Evolutionary conservation across 2,797 vertebrate genomes (phyloP).

Genomic region (Sebastes miniatus): DNA sequence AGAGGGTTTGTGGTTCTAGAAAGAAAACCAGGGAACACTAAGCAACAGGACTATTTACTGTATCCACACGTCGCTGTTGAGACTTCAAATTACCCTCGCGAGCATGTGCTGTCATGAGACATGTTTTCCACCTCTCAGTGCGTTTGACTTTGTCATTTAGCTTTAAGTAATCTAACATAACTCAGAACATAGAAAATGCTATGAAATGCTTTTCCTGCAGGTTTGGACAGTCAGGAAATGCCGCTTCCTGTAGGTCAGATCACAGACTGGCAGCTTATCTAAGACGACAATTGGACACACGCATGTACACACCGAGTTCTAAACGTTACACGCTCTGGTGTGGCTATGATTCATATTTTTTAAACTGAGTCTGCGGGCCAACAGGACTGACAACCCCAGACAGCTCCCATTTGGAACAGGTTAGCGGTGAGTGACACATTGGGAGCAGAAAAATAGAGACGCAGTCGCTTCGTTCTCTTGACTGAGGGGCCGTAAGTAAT

Average conservation of each 20-base stretch:
- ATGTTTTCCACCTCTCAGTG: slow-evolving; percentile 15
- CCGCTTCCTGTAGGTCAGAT: slow-evolving; percentile 61
- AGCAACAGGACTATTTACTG: slow-evolving; percentile 34
- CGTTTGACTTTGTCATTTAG: slow-evolving; percentile 20
- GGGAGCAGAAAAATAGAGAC: slow-evolving; percentile 45
- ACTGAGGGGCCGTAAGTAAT: slow-evolving; percentile 20
- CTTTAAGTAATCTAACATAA: not conserved
- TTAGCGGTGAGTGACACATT: slow-evolving; percentile 47
- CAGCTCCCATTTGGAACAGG: slow-evolving; percentile 43
- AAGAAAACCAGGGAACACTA: slow-evolving; percentile 35
- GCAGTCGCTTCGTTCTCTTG: slow-evolving; percentile 7
- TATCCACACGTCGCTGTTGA: slow-evolving; percentile 13
- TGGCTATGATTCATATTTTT: slow-evolving; percentile 52
- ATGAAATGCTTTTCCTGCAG: not conserved
- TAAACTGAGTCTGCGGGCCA: slow-evolving; percentile 11
- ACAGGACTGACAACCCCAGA: slow-evolving; percentile 19
- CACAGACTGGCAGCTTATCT: slow-evolving; percentile 31
- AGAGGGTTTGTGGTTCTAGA: slow-evolving; percentile 42
- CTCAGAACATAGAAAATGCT: not conserved
- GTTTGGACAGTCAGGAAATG: slow-evolving; percentile 52
- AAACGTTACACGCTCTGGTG: slow-evolving; percentile 3
- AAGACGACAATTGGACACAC: slow-evolving; percentile 27
- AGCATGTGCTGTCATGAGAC: slow-evolving; percentile 7
- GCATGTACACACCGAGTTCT: not conserved
- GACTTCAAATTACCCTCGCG: slow-evolving; percentile 13